Percentiles rank a stretch among this genome's conserved stretches.
phyloP scores from a whole-genome alignment of 2,888 invertebrate species.

The Alentia gelatinosa region DNA sequence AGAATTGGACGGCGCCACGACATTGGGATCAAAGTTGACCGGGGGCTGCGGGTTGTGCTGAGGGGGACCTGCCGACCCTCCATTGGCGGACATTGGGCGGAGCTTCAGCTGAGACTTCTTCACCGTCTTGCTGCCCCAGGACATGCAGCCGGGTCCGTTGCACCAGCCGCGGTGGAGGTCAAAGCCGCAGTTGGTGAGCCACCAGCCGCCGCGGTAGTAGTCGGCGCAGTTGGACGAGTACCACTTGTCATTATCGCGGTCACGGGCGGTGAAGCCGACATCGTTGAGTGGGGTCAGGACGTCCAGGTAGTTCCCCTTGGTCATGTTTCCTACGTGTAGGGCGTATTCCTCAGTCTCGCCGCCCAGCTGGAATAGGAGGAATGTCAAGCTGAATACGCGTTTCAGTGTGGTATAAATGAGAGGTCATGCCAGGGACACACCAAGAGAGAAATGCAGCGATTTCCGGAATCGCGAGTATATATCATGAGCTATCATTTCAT shows the following conservation, averaged over 20 bases:
- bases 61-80: neutral
- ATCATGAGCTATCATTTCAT: no score
- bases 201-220: conserved; percentile 65
- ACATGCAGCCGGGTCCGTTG: conserved; percentile 58
- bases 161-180: conserved; percentile 63
- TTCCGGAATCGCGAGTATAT: no score
- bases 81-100: conserved; percentile 33
- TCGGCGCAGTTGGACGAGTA: conserved; percentile 63
- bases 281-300: conserved; percentile 59
- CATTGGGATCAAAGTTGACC: neutral
- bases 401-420: no score
- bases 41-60: neutral
- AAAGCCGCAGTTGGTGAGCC: conserved; percentile 64
- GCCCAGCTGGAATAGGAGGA: neutral
- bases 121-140: conserved; percentile 52
- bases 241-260: conserved; percentile 66
- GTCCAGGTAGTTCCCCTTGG: conserved; percentile 60
- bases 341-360: conserved; percentile 23
- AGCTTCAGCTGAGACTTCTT: conserved; percentile 60
- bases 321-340: conserved; percentile 58
- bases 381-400: neutral
- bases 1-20: neutral
- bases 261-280: conserved; percentile 61
- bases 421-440: neutral
- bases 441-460: neutral